phyloP scores from a whole-genome alignment of 92 coral and sea anemone genomes.

The Palythoa grandis region DNA sequence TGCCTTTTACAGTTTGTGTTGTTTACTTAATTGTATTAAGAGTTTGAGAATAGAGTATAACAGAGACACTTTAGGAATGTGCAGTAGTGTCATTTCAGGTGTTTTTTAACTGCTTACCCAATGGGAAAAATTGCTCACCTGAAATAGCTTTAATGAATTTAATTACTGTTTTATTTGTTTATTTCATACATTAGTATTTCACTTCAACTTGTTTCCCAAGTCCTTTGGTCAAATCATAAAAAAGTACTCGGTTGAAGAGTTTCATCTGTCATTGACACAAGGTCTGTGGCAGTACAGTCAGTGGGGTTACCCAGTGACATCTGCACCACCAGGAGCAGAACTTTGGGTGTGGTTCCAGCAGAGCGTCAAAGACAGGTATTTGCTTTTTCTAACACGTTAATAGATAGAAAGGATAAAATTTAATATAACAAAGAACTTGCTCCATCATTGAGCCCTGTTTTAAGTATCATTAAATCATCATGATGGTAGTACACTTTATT shows the following conservation, averaged over 20 bases:
- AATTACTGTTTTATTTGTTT: neutral
- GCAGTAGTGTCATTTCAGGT: too few relatives aligned
- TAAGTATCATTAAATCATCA: too few relatives aligned
- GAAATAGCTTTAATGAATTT: neutral
- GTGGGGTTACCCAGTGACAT: conserved; percentile 94
- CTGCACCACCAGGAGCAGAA: conserved; percentile 98
- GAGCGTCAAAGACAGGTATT: conserved; percentile 74
- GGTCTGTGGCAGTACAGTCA: conserved; percentile 91
- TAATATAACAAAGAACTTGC: too few relatives aligned
- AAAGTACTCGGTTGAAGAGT: conserved; percentile 90
- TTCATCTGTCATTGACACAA: conserved; percentile 91
- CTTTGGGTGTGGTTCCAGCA: conserved; percentile 99
- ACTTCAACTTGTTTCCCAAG: conserved; percentile 90
- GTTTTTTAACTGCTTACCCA: too few relatives aligned
- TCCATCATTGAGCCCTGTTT: too few relatives aligned
- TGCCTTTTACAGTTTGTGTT: too few relatives aligned
- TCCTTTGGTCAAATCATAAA: conserved; percentile 95
- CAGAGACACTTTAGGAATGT: too few relatives aligned
- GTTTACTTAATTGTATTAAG: too few relatives aligned
- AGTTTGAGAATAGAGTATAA: too few relatives aligned
- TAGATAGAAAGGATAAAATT: too few relatives aligned
- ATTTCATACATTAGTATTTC: conserved; percentile 68
- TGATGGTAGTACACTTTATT: too few relatives aligned
- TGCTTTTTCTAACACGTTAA: neutral
- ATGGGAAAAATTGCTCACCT: too few relatives aligned